phyloP scores from a whole-genome alignment of 2,797 vertebrate genomes.

The Muscicapa striata region DNA sequence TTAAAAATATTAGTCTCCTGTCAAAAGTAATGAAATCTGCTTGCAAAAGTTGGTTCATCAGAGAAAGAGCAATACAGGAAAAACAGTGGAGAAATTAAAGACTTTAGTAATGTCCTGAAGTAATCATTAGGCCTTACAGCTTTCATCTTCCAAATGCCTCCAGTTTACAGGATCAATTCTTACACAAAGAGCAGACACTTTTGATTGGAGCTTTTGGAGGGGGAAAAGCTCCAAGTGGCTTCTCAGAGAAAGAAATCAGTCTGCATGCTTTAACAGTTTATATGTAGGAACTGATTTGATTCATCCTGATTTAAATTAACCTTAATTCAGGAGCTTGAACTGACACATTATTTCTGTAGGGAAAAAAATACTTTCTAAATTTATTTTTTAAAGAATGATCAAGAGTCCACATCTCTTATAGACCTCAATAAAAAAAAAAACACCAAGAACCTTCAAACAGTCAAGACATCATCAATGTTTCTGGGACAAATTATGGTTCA shows the following conservation, averaged over 20 bases:
- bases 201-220: background rate
- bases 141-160: background rate
- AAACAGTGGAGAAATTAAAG: background rate
- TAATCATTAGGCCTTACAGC: background rate
- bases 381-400: background rate
- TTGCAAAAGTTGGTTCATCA: background rate
- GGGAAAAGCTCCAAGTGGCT: background rate
- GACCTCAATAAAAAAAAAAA: background rate
- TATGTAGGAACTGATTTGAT: background rate
- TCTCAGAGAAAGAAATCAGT: background rate
- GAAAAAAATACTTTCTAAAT: background rate
- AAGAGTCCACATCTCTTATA: background rate
- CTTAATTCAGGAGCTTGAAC: background rate
- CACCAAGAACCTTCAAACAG: background rate
- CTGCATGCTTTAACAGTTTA: background rate
- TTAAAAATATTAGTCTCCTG: background rate
- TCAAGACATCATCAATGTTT: background rate
- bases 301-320: background rate
- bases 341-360: background rate
- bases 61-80: background rate
- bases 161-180: background rate
- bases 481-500: accelerated
- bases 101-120: background rate
- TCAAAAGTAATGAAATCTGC: background rate
- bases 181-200: background rate